Evolutionary conservation across 2,113 vertebrate genomes (phyloP).

Genomic region (Garra rufa): DNA sequence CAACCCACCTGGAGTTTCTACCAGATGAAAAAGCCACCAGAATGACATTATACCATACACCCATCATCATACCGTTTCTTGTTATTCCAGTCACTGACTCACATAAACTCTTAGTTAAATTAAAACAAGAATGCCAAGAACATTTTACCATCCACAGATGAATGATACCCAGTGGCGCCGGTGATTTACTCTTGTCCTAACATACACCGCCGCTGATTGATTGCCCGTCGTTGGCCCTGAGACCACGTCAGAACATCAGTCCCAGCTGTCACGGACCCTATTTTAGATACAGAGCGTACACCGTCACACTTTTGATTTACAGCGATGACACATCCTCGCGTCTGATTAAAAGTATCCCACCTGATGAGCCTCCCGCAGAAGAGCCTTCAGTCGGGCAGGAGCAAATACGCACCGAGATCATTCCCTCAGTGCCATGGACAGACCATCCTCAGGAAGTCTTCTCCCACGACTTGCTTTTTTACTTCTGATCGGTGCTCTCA

Average conservation of each 20-base stretch:
- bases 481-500: conserved; percentile 65
- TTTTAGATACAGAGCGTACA: conserved; percentile 53
- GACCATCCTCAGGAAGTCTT: conserved; percentile 58
- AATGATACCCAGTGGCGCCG: conserved; percentile 47
- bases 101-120: conserved; percentile 69
- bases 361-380: conserved; percentile 53
- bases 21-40: not conserved
- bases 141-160: conserved; percentile 56
- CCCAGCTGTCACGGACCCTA: conserved; percentile 50
- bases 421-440: conserved; percentile 67
- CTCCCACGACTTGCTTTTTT: conserved; percentile 68
- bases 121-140: conserved; percentile 67
- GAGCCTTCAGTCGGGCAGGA: conserved; percentile 52
- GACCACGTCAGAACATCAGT: conserved; percentile 59
- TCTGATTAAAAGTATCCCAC: conserved; percentile 72
- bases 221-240: conserved; percentile 62
- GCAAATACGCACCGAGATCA: conserved; percentile 38
- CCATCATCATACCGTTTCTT: not conserved
- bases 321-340: conserved; percentile 57
- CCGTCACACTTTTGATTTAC: conserved; percentile 65
- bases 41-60: not conserved
- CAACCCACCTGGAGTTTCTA: not conserved
- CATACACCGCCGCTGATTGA: conserved; percentile 67
- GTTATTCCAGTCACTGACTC: not conserved
- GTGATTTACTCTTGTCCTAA: conserved; percentile 49